Evolutionary conservation across 2,888 invertebrate genomes (phyloP).

Genomic region (Chymomyza amoena): DNA sequence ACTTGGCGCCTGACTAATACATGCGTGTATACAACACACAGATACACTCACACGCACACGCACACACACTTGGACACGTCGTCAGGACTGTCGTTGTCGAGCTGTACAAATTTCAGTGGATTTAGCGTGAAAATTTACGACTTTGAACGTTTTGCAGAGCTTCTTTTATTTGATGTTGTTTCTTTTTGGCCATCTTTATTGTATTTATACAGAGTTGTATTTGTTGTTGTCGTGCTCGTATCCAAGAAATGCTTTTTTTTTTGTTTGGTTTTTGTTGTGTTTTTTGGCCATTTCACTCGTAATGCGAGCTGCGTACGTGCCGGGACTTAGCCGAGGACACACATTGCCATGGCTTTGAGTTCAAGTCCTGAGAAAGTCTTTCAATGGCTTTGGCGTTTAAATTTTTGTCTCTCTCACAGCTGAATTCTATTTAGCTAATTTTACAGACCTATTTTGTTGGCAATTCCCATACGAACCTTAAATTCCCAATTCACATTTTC

Average conservation of each 20-base stretch:
- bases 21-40: neutral
- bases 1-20: neutral
- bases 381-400: neutral
- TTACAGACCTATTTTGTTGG: neutral
- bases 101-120: constrained; percentile 61
- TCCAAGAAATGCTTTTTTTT: neutral
- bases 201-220: neutral
- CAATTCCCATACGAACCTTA: neutral
- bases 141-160: neutral
- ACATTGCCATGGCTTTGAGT: neutral
- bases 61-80: neutral
- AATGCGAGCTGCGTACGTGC: constrained; percentile 60
- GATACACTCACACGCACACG: neutral
- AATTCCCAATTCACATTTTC: neutral
- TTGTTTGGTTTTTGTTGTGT: too few species aligned
- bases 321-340: neutral
- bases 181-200: neutral
- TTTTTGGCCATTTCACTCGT: constrained; percentile 31
- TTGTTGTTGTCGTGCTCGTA: neutral
- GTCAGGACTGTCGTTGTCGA: neutral
- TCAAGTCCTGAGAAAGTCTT: neutral
- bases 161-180: constrained; percentile 1
- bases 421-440: neutral
- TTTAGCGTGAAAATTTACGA: constrained; percentile 31
- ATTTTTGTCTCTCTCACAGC: neutral